Conservation (phyloP, 2,797 vertebrate species). For the Anomalospiza imberbis region DNA sequence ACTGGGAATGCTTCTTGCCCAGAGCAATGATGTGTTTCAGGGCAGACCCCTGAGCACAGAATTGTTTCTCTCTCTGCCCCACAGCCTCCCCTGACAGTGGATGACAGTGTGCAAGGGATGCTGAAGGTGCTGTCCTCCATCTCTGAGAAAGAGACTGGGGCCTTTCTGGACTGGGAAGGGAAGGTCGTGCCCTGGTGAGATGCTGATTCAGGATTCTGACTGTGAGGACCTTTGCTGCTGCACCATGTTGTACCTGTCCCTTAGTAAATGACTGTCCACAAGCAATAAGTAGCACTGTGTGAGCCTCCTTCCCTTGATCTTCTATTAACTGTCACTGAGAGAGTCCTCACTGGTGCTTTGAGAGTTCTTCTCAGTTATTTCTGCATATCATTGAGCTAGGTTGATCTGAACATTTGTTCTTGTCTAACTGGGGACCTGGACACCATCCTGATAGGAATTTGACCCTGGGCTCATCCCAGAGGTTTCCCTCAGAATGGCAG, state of each 20-base stretch:
- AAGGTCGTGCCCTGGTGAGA: background rate
- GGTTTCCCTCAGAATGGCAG: background rate
- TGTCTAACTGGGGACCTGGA: background rate
- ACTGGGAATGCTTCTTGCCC: background rate
- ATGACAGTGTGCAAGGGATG: constrained; percentile 7
- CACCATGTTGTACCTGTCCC: background rate
- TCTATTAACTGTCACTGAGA: too few species aligned
- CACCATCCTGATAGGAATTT: background rate
- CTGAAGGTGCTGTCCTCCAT: constrained; percentile 18
- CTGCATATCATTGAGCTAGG: background rate
- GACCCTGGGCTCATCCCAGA: background rate
- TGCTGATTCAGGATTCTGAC: background rate
- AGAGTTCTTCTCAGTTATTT: background rate
- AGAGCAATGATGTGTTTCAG: background rate
- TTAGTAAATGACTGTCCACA: background rate
- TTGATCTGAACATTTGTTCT: background rate
- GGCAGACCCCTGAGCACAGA: background rate
- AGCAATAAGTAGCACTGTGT: background rate
- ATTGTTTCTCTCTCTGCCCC: background rate
- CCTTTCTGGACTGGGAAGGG: constrained; percentile 44
- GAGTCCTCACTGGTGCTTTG: background rate
- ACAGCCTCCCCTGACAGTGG: background rate
- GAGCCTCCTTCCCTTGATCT: background rate
- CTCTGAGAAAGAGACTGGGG: background rate
- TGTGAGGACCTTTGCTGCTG: background rate